Evolutionary conservation across 1,140 invertebrate genomes (phyloP).

Genomic region (Goniozus legneri): DNA sequence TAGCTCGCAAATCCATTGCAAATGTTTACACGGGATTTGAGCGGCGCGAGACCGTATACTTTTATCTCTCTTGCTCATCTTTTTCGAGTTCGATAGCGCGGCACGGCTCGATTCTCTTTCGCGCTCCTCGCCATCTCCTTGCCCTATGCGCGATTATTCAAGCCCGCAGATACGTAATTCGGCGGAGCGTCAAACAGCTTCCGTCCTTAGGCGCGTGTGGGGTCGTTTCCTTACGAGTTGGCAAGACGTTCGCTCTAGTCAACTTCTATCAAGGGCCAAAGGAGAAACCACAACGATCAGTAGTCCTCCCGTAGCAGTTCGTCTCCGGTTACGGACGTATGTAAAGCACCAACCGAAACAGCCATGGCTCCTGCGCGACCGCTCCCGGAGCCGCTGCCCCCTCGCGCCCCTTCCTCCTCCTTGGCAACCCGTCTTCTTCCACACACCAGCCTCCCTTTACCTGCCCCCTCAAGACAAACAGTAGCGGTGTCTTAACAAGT

Average conservation of each 20-base stretch:
- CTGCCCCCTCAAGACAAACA: slow-evolving; percentile 54
- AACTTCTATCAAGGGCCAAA: slow-evolving; percentile 31
- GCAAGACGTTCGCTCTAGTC: background rate
- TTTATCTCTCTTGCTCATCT: slow-evolving; percentile 27
- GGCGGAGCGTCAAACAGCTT: too few relatives aligned
- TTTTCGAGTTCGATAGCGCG: too few relatives aligned
- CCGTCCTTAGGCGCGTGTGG: too few relatives aligned
- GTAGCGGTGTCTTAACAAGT: slow-evolving; percentile 57
- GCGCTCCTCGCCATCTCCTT: too few relatives aligned
- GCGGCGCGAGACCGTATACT: too few relatives aligned
- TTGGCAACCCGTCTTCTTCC: background rate
- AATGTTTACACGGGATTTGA: slow-evolving; percentile 55
- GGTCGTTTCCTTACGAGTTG: too few relatives aligned
- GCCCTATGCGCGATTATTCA: too few relatives aligned
- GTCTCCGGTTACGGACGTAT: slow-evolving; percentile 54
- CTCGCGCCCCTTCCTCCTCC: slow-evolving; percentile 2
- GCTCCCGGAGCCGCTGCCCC: slow-evolving; percentile 28
- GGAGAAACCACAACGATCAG: slow-evolving; percentile 55
- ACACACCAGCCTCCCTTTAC: slow-evolving; percentile 15
- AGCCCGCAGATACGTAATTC: too few relatives aligned
- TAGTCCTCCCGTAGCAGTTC: slow-evolving; percentile 51
- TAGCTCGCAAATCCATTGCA: slow-evolving; percentile 56
- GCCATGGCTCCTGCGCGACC: slow-evolving; percentile 43
- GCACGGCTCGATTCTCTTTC: too few relatives aligned
- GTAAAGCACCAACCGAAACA: slow-evolving; percentile 52